phyloP scores from a whole-genome alignment of 1,140 invertebrate genomes.

The Drosophila parabipectinata region DNA sequence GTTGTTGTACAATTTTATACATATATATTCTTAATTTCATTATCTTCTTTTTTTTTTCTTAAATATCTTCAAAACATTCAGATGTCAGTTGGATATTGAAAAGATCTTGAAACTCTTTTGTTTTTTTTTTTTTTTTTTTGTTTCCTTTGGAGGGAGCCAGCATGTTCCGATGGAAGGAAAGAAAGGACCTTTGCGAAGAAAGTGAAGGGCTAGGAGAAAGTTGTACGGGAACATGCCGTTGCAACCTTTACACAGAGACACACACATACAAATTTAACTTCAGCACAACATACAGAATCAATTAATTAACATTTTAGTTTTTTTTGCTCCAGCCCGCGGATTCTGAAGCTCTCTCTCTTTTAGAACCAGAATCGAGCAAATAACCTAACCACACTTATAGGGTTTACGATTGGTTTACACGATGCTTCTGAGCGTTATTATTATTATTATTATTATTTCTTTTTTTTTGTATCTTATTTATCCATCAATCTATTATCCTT shows the following conservation, averaged over 20 bases:
- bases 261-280: conserved; percentile 76
- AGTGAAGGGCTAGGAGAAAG: conserved; percentile 2
- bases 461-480: conserved; percentile 10
- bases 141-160: conserved; percentile 28
- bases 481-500: conserved; percentile 39
- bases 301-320: conserved; percentile 67
- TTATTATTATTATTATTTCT: background rate
- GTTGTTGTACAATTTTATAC: conserved; percentile 47
- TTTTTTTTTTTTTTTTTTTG: conserved; percentile 4
- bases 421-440: conserved; percentile 49
- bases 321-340: conserved; percentile 17
- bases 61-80: conserved; percentile 62
- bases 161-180: conserved; percentile 44
- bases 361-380: conserved; percentile 22
- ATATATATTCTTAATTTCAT: conserved; percentile 30
- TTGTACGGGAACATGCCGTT: conserved; percentile 65
- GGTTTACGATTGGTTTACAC: conserved; percentile 40
- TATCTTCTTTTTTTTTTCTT: conserved; percentile 41
- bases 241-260: conserved; percentile 68
- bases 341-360: conserved; percentile 4
- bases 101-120: conserved; percentile 16
- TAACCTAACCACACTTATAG: conserved; percentile 58
- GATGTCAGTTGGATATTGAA: conserved; percentile 69
- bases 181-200: background rate
- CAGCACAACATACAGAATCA: conserved; percentile 80